Base-by-base conservation (phyloP, 2,797 vertebrate genomes). In the Buceros bicornis region DNA sequence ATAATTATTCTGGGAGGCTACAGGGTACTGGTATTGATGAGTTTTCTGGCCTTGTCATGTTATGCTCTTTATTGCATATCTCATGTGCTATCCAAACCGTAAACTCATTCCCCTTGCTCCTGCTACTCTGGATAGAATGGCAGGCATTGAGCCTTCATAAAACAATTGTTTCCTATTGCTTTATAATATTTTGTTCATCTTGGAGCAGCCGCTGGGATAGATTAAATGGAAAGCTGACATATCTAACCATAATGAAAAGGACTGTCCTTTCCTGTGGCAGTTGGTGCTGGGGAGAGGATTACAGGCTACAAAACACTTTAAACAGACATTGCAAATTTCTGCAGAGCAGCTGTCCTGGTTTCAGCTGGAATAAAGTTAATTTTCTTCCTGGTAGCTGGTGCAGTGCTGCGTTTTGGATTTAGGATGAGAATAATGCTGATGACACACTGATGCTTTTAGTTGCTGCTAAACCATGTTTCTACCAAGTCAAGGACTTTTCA, bases 181-280 rank as follows among this genome's bases (percentile, higher is more conserved):
- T 90, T 93, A 80, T 29, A 82, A 24, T 57, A 84, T 61, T 94
- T 87, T 71, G 16, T 35, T 92, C 43, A 77, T 93, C 58, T 90
- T 42, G 24, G 37, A 76, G 33, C 28, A 89, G 62, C 21, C 6
- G 2, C 50, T 80, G 37, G 45, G 42, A 64, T 21, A 88, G 54
- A 72, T 80, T 92, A 93, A 90, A 82, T 40, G 35, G 69, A 88
- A 87, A 89, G 19, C 33, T 71, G 35, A 83, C 54, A 56, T 45
- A 61, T 3, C 53, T 72, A 29, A 81, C 71, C 42, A 47, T 81
- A 66, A 69, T 86, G 70, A 88, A 95, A 88, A 95, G 72, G 72
- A 45, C 58, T 72, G 47, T 45, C 76, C 67, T 26, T 9, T 93
- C 48, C 72, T 28, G 29, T 71, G 53, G 57, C 71, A 53, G 29